phyloP scores from a whole-genome alignment of 2,113 vertebrate species.

The Actenoides lindsayi region DNA sequence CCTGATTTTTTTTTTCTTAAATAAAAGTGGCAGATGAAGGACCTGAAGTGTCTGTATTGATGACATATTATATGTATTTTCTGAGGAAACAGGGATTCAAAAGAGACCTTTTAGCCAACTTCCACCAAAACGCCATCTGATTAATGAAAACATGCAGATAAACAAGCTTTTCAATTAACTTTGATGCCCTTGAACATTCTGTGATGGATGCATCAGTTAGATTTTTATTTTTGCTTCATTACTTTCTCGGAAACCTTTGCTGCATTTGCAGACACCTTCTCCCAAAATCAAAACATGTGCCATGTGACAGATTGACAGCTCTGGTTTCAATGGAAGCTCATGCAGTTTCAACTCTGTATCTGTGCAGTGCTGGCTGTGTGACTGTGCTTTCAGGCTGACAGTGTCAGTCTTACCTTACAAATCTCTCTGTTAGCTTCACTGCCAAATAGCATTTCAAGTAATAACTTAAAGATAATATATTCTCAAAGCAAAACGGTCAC shows the following conservation, averaged over 20 bases:
- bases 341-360: not conserved
- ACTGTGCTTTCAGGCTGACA: constrained; percentile 12
- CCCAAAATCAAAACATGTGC: not conserved
- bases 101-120: not conserved
- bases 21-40: not conserved
- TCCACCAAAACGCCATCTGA: not conserved
- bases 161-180: not conserved
- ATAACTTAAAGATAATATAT: not conserved
- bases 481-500: not conserved
- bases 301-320: not conserved
- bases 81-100: not conserved
- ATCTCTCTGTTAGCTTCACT: not conserved
- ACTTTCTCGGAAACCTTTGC: not conserved
- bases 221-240: not conserved
- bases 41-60: not conserved
- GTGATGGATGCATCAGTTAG: not conserved
- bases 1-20: not conserved
- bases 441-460: not conserved
- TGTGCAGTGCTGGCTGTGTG: not conserved
- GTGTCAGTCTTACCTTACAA: not conserved
- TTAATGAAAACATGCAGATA: not conserved
- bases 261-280: not conserved
- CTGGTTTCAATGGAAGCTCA: not conserved
- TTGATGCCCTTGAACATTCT: not conserved
- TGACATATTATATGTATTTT: not conserved